Conservation (phyloP, 2,888 invertebrate genomes). For the Cheilosia variabilis region DNA sequence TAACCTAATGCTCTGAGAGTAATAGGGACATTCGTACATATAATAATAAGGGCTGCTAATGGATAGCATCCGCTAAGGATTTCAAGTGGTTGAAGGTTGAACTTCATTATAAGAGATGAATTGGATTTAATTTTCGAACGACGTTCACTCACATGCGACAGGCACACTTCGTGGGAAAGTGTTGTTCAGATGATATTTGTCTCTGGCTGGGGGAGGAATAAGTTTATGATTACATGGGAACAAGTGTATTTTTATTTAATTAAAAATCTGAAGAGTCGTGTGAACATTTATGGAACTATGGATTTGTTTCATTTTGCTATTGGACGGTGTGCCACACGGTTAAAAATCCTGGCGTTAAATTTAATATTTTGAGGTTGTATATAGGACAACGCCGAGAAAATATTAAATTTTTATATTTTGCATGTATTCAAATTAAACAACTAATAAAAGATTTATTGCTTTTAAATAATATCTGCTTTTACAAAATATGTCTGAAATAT, state of each 20-base stretch:
- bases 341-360: too few species aligned
- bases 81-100: conserved; percentile 13
- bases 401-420: too few species aligned
- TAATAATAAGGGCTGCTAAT: conserved; percentile 1
- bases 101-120: conserved; percentile 11
- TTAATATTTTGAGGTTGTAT: too few species aligned
- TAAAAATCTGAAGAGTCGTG: conserved; percentile 18
- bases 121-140: conserved; percentile 32
- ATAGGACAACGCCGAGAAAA: too few species aligned
- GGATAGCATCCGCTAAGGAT: conserved; percentile 3
- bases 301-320: conserved; percentile 3
- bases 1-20: background rate
- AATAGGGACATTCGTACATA: background rate
- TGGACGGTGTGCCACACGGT: too few species aligned
- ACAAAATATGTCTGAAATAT: too few species aligned
- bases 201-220: background rate
- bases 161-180: conserved; percentile 37
- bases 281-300: background rate
- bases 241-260: conserved; percentile 5
- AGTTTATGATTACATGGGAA: background rate
- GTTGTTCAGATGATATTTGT: background rate
- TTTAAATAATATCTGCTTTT: too few species aligned
- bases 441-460: too few species aligned
- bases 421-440: too few species aligned
- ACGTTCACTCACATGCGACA: conserved; percentile 20